Evolutionary conservation across 2,797 vertebrate genomes (phyloP).

Genomic region (Xiphorhynchus erythropygius): DNA sequence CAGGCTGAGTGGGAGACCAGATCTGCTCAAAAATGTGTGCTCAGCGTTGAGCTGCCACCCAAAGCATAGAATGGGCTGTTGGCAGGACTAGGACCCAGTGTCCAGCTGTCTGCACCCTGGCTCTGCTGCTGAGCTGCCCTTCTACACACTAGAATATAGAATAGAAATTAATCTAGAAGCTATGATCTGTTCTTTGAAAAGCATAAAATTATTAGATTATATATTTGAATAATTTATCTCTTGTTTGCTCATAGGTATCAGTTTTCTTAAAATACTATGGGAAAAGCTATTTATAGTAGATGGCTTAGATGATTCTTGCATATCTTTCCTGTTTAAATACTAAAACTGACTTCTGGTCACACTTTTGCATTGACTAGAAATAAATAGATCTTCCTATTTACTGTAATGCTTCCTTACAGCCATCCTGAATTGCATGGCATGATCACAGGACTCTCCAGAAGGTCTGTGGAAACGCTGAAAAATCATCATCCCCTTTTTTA

Average conservation of each 20-base stretch:
- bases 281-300: neutral
- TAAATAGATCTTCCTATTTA: neutral
- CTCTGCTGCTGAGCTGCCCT: neutral
- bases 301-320: neutral
- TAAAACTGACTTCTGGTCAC: neutral
- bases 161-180: neutral
- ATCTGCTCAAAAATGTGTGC: neutral
- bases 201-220: neutral
- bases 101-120: neutral
- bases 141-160: neutral
- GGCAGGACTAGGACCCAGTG: neutral
- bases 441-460: neutral
- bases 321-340: conserved; percentile 1
- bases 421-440: neutral
- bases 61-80: neutral
- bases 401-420: neutral
- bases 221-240: neutral
- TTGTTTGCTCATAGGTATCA: neutral
- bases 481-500: neutral
- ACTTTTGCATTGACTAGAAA: neutral
- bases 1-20: neutral
- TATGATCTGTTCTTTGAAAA: neutral
- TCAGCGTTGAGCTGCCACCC: neutral
- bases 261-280: neutral
- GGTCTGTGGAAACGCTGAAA: neutral